phyloP scores from a whole-genome alignment of 2,888 invertebrate species.

The Yponomeuta sedellus region DNA sequence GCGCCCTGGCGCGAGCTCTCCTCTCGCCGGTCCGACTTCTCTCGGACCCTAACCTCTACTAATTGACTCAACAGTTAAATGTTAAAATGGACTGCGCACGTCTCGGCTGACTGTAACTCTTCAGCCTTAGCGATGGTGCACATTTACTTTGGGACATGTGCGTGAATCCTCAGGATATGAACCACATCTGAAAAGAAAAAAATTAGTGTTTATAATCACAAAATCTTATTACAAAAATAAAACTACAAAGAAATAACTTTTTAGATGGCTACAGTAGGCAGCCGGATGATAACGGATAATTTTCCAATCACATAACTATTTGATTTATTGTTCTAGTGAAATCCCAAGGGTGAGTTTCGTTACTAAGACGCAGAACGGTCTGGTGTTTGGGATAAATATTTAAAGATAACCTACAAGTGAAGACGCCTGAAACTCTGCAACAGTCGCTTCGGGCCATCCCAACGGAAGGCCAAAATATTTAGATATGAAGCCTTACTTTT shows the following conservation, averaged over 20 bases:
- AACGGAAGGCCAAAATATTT: neutral
- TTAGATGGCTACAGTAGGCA: slow-evolving; percentile 31
- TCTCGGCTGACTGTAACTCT: slow-evolving; percentile 36
- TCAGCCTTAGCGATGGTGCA: slow-evolving; percentile 48
- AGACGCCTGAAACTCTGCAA: neutral
- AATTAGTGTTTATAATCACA: slow-evolving; percentile 23
- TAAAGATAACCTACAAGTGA: neutral
- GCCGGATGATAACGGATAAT: slow-evolving; percentile 31
- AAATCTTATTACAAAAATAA: neutral
- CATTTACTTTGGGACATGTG: slow-evolving; percentile 52
- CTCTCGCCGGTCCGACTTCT: slow-evolving; percentile 55
- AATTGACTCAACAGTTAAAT: slow-evolving; percentile 41
- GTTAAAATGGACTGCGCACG: slow-evolving; percentile 35
- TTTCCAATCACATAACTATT: neutral
- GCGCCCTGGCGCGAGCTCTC: slow-evolving; percentile 57
- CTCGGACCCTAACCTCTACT: slow-evolving; percentile 45
- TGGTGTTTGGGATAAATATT: slow-evolving; percentile 10
- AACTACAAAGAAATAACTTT: neutral
- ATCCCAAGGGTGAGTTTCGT: neutral
- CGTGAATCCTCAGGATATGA: slow-evolving; percentile 55
- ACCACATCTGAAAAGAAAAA: slow-evolving; percentile 63
- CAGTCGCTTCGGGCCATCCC: neutral
- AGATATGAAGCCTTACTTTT: slow-evolving; percentile 4
- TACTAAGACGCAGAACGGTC: neutral
- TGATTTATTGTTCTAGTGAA: neutral